A percentile compares a stretch with the other conserved stretches of the same genome.
phyloP scores from a whole-genome alignment of 1,140 invertebrate species.

The Psilanteris sp. region DNA sequence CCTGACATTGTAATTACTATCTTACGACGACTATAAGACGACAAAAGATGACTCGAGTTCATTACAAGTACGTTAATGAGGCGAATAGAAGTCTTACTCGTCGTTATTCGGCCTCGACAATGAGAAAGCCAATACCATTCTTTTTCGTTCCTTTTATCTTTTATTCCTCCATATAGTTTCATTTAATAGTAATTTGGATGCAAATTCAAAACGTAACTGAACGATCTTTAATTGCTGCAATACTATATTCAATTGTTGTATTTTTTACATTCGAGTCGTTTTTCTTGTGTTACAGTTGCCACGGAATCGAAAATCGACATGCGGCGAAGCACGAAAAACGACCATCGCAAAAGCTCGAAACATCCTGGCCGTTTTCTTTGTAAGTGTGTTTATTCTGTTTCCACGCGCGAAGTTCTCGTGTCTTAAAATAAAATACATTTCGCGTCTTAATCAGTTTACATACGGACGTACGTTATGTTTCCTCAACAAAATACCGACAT shows the following conservation, averaged over 20 bases:
- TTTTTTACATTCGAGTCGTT: conserved; percentile 13
- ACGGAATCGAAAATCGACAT: conserved; percentile 78
- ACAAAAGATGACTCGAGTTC: conserved; percentile 45
- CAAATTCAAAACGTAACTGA: background rate
- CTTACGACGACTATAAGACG: conserved; percentile 45
- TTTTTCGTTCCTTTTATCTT: conserved; percentile 31
- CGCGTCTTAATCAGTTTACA: background rate
- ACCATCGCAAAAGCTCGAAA: conserved; percentile 78
- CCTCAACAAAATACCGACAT: background rate
- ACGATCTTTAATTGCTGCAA: conserved; percentile 27
- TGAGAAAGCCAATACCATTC: conserved; percentile 43
- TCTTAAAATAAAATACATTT: conserved; percentile 23
- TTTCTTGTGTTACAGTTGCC: conserved; percentile 72
- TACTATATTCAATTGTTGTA: too few relatives aligned
- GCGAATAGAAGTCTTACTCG: conserved; percentile 30
- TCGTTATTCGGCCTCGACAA: conserved; percentile 47
- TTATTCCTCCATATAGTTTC: conserved; percentile 20
- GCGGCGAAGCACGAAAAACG: conserved; percentile 78
- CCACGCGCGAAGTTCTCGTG: background rate
- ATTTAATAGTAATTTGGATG: background rate
- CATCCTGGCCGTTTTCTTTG: conserved; percentile 79
- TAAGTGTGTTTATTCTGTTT: conserved; percentile 68
- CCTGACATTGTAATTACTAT: conserved; percentile 44
- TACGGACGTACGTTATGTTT: background rate
- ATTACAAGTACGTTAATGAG: conserved; percentile 61